Conservation (phyloP, 2,888 invertebrate species). For the Xanthorhoe designata region DNA sequence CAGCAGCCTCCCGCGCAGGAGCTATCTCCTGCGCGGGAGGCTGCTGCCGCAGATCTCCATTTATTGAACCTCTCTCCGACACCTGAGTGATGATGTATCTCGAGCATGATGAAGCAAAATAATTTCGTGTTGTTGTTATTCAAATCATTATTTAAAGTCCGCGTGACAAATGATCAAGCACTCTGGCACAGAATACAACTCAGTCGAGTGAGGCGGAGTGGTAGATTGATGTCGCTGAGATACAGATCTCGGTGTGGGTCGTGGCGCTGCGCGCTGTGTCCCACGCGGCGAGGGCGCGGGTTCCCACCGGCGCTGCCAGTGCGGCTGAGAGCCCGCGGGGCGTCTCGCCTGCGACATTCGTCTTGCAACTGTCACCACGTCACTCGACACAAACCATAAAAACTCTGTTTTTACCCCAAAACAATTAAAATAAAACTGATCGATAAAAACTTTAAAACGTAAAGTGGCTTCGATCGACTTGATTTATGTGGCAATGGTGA, state of each 20-base stretch:
- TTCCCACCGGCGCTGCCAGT: constrained; percentile 39
- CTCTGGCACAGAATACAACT: constrained; percentile 18
- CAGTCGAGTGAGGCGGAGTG: constrained; percentile 27
- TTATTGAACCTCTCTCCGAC: background rate
- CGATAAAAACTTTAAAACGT: constrained; percentile 18
- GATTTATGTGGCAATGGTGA: constrained; percentile 25
- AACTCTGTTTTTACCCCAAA: constrained; percentile 30
- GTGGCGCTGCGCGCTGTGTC: no score
- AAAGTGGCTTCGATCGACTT: constrained; percentile 26
- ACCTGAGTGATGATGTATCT: constrained; percentile 28
- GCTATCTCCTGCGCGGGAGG: background rate
- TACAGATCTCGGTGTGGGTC: constrained; percentile 64
- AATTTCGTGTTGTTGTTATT: constrained; percentile 47
- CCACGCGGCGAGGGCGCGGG: constrained; percentile 48
- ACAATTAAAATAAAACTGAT: constrained; percentile 38
- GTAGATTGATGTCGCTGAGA: constrained; percentile 72
- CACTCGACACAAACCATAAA: constrained; percentile 30
- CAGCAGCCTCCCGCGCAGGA: no score
- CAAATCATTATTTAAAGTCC: constrained; percentile 55
- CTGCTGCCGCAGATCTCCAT: background rate
- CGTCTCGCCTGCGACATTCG: constrained; percentile 55
- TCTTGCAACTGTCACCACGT: constrained; percentile 70
- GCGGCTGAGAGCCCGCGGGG: no score
- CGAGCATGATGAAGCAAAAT: constrained; percentile 47
- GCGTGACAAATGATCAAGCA: constrained; percentile 58